Percentiles rank a stretch among this genome's conserved stretches.
These are phyloP conservation scores for Oxystoma pomonae DNA, from an alignment of 2,888 invertebrate species.

Conservation along the genomic window DNA sequence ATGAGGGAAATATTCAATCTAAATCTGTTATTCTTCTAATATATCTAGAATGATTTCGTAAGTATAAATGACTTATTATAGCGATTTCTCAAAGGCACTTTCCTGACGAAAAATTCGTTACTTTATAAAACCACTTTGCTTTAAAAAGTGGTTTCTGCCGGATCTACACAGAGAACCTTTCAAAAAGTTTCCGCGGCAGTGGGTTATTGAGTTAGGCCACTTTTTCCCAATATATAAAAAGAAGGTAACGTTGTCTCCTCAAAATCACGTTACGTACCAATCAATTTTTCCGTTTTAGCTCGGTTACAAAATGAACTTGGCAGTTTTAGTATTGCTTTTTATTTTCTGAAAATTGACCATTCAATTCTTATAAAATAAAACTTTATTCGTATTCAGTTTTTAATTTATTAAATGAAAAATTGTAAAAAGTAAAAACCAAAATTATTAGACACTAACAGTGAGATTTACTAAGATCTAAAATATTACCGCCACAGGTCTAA, in stretches of 20 bases:
- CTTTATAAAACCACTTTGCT: not conserved
- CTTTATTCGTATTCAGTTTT: no score
- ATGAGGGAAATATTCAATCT: no score
- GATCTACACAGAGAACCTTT: not conserved
- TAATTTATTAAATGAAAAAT: no score
- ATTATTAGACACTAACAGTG: no score
- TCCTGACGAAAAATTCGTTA: not conserved
- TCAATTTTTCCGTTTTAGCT: not conserved
- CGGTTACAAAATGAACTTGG: not conserved
- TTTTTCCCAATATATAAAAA: not conserved
- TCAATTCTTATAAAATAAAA: not conserved
- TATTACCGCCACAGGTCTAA: no score
- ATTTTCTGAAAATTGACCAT: not conserved
- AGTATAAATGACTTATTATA: not conserved
- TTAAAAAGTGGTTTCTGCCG: not conserved
- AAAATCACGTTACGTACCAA: not conserved
- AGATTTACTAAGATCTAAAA: no score
- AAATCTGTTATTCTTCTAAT: no score
- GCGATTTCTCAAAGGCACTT: not conserved
- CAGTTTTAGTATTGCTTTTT: not conserved
- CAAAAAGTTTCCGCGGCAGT: not conserved
- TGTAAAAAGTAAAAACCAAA: no score
- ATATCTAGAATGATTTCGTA: no score
- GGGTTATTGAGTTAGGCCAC: not conserved
- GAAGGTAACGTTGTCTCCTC: not conserved